Evolutionary conservation across 2,113 vertebrate species (phyloP).

Genomic region (Cryptotis parvus): DNA sequence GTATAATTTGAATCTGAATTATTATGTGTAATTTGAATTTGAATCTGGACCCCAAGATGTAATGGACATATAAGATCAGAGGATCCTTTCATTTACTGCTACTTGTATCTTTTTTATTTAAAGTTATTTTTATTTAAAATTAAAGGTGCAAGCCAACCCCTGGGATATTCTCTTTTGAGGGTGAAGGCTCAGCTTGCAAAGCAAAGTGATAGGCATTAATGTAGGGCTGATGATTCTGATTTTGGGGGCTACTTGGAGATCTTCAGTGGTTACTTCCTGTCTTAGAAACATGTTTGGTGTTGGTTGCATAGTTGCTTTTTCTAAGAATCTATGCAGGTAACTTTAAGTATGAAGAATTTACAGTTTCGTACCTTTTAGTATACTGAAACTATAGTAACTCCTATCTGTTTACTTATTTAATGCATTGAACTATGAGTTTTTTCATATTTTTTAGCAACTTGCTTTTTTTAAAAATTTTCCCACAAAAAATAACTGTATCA

Average conservation of each 20-base stretch:
- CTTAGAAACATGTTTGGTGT: neutral
- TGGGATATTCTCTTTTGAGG: neutral
- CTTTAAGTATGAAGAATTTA: neutral
- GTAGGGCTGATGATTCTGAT: neutral
- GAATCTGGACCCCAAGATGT: neutral
- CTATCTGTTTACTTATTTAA: neutral
- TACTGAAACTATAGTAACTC: neutral
- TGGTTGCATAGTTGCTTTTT: neutral
- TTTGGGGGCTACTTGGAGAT: neutral
- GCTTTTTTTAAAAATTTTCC: conserved; percentile 34
- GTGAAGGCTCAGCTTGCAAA: neutral
- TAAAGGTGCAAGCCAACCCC: neutral
- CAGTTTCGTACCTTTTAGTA: conserved; percentile 9
- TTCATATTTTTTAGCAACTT: conserved; percentile 12
- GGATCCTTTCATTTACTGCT: conserved; percentile 32
- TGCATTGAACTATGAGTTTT: neutral
- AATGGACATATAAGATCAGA: conserved; percentile 1
- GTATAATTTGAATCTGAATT: neutral
- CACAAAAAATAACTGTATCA: neutral
- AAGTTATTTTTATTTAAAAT: conserved; percentile 19
- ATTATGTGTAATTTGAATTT: neutral
- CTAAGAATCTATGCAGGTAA: neutral
- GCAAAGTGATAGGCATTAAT: neutral
- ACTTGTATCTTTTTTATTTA: conserved; percentile 37
- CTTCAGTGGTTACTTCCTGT: neutral